Conservation (phyloP, 2,888 invertebrate species). For the Hypsopygia costalis region DNA sequence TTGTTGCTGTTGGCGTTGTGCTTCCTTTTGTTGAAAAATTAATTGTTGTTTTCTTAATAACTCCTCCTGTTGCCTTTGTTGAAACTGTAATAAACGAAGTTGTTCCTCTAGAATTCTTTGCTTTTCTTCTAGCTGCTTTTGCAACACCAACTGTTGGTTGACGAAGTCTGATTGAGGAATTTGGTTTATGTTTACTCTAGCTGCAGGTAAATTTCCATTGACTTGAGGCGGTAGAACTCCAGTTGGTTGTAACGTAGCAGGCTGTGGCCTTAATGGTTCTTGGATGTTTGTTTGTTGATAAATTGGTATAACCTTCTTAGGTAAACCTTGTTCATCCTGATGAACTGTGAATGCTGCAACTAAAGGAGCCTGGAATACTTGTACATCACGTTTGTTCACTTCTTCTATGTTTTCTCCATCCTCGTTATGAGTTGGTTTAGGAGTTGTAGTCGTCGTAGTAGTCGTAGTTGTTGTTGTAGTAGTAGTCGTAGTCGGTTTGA, state of each 20-base stretch:
- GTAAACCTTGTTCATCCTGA: constrained; percentile 88
- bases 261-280: constrained; percentile 32
- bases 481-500: constrained; percentile 28
- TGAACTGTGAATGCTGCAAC: constrained; percentile 93
- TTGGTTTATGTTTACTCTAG: constrained; percentile 28
- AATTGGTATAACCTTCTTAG: constrained; percentile 89
- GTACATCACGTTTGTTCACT: constrained; percentile 85
- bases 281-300: constrained; percentile 69
- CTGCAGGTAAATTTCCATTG: constrained; percentile 21
- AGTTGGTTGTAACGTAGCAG: constrained; percentile 31
- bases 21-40: constrained; percentile 71
- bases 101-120: constrained; percentile 86
- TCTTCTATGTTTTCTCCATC: constrained; percentile 85
- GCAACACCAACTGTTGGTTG: constrained; percentile 57
- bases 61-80: constrained; percentile 86
- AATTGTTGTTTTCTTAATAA: constrained; percentile 83
- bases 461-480: constrained; percentile 67
- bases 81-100: constrained; percentile 82
- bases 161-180: constrained; percentile 45
- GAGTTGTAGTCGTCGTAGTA: constrained; percentile 81
- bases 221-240: constrained; percentile 31
- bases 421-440: constrained; percentile 84
- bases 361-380: constrained; percentile 90
- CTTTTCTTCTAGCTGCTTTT: constrained; percentile 82
- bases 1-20: constrained; percentile 59